phyloP scores from a whole-genome alignment of 2,888 invertebrate species.

The Hirtodrosophila cameraria region DNA sequence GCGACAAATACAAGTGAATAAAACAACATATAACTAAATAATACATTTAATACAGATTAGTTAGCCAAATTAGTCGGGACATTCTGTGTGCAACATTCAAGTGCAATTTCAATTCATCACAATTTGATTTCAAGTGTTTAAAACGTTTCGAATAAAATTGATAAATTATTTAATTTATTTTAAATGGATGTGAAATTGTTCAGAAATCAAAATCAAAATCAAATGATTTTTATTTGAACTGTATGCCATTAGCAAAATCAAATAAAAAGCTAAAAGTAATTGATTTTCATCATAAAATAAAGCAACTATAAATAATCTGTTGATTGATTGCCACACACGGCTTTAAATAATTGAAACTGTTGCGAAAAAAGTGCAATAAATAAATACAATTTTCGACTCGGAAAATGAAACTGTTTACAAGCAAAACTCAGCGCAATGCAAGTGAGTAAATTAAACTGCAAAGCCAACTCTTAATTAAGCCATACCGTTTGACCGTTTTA shows the following conservation, averaged over 20 bases:
- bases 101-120: background rate
- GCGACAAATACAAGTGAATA: slow-evolving; percentile 14
- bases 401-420: slow-evolving; percentile 73
- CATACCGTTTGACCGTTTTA: too few relatives aligned
- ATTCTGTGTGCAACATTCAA: slow-evolving; percentile 12
- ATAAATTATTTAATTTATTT: too few relatives aligned
- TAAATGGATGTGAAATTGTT: too few relatives aligned
- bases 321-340: slow-evolving; percentile 47
- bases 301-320: slow-evolving; percentile 32
- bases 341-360: slow-evolving; percentile 22
- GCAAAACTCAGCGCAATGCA: slow-evolving; percentile 73
- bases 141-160: too few relatives aligned
- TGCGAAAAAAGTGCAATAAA: slow-evolving; percentile 32
- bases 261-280: slow-evolving; percentile 29
- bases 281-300: slow-evolving; percentile 58
- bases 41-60: slow-evolving; percentile 2
- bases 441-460: slow-evolving; percentile 62
- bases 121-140: slow-evolving; percentile 2
- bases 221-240: slow-evolving; percentile 21
- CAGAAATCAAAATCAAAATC: slow-evolving; percentile 3
- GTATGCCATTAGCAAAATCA: slow-evolving; percentile 6
- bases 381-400: slow-evolving; percentile 16
- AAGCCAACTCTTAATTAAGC: slow-evolving; percentile 60
- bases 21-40: background rate
- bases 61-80: slow-evolving; percentile 8